These are phyloP conservation scores for Choristoneura rosaceana DNA, from an alignment of 2,888 invertebrate genomes.

Conservation along the genomic window DNA sequence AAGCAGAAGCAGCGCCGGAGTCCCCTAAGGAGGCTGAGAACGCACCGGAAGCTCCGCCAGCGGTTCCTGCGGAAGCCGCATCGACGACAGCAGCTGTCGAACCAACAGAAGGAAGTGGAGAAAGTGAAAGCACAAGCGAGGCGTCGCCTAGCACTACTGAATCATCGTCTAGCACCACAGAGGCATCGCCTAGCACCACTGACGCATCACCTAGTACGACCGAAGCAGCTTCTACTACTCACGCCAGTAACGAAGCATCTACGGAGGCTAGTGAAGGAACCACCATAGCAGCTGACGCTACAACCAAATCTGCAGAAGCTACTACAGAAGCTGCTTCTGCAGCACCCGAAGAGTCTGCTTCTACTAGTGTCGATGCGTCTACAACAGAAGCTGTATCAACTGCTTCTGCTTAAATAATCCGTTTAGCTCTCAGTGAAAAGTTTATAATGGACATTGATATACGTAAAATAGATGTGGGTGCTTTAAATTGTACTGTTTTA, in stretches of 20 bases:
- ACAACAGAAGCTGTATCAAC: slow-evolving; percentile 46
- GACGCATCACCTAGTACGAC: slow-evolving; percentile 39
- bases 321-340: slow-evolving; percentile 49
- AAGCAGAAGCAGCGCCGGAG: slow-evolving; percentile 26
- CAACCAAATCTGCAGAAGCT: slow-evolving; percentile 39
- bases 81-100: slow-evolving; percentile 42
- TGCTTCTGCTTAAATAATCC: slow-evolving; percentile 42
- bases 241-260: slow-evolving; percentile 17
- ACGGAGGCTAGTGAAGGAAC: slow-evolving; percentile 42
- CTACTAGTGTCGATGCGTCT: slow-evolving; percentile 41
- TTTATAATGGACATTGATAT: slow-evolving; percentile 8
- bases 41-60: slow-evolving; percentile 34
- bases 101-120: slow-evolving; percentile 33
- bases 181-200: slow-evolving; percentile 39
- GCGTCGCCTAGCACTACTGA: slow-evolving; percentile 23
- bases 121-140: slow-evolving; percentile 26
- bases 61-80: slow-evolving; percentile 29
- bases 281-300: slow-evolving; percentile 38
- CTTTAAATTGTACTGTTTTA: slow-evolving; percentile 9
- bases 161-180: slow-evolving; percentile 23
- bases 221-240: slow-evolving; percentile 28
- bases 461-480: slow-evolving; percentile 13
- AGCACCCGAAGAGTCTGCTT: slow-evolving; percentile 46
- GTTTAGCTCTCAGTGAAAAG: slow-evolving; percentile 18
- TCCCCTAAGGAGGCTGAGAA: slow-evolving; percentile 22